A percentile compares a stretch with the other conserved stretches of the same genome.
Evolutionary conservation across 2,888 invertebrate genomes (phyloP).

Genomic region (Synergus laeviventris): DNA sequence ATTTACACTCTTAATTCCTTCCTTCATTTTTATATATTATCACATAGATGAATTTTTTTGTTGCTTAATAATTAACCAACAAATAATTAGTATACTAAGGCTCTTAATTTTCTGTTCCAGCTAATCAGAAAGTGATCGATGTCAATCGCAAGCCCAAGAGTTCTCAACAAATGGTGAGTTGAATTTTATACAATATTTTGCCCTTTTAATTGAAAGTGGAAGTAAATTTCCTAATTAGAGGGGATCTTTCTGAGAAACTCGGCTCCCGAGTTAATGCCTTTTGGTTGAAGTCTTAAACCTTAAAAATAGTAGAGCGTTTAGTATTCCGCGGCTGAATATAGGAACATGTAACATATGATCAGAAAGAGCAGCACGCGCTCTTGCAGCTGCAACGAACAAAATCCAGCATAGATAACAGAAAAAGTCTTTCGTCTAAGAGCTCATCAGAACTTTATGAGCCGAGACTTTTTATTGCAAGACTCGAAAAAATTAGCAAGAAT

Average conservation of each 20-base stretch:
- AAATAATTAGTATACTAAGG: neutral
- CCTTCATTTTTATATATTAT: no score
- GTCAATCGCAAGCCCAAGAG: conserved; percentile 91
- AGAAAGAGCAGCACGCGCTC: conserved; percentile 20
- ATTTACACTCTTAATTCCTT: neutral
- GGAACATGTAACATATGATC: neutral
- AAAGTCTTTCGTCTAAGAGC: conserved; percentile 9
- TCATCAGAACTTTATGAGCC: conserved; percentile 29
- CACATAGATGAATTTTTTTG: no score
- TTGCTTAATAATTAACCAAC: no score
- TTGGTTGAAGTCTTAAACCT: neutral
- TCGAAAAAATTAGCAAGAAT: conserved; percentile 26
- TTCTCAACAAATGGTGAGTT: conserved; percentile 94
- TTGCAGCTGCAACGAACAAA: conserved; percentile 28
- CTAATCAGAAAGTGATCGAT: conserved; percentile 87
- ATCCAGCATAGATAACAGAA: conserved; percentile 22
- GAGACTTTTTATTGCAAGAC: conserved; percentile 31
- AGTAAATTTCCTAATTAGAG: neutral
- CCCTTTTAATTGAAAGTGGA: neutral
- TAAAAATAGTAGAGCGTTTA: conserved; percentile 32
- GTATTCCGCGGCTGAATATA: neutral
- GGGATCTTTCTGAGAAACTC: conserved; percentile 6
- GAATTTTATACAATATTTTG: neutral
- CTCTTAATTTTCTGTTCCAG: conserved; percentile 76
- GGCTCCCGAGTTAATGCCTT: neutral